A percentile compares a stretch with the other conserved stretches of the same genome.
Conservation (phyloP, 2,888 invertebrate genomes). For the Scaptodrosophila latifasciaeformis region DNA sequence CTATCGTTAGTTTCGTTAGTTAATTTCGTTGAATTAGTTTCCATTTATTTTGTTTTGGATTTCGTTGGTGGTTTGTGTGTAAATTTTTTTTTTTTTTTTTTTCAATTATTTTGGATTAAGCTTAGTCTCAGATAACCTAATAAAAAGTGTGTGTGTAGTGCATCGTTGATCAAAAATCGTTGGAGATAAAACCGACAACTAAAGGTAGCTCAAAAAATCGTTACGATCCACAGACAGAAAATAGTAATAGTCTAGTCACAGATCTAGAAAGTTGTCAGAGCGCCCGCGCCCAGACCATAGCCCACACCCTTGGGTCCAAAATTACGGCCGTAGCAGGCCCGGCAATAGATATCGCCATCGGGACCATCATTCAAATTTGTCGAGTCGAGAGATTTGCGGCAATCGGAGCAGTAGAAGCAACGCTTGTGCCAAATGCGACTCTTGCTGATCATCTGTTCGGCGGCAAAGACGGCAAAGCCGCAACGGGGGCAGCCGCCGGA, state of each 20-base stretch:
- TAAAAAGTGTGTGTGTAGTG: slow-evolving; percentile 44
- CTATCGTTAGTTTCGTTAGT: slow-evolving; percentile 5
- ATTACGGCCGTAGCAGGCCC: slow-evolving; percentile 90
- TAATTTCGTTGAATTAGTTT: neutral
- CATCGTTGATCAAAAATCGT: slow-evolving; percentile 66
- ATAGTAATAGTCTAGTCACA: slow-evolving; percentile 22
- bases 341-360: slow-evolving; percentile 94
- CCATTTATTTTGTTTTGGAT: neutral
- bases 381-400: slow-evolving; percentile 91
- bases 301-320: slow-evolving; percentile 93
- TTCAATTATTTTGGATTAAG: slow-evolving; percentile 33
- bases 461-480: slow-evolving; percentile 93
- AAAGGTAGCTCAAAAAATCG: slow-evolving; percentile 45
- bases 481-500: slow-evolving; percentile 90
- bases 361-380: slow-evolving; percentile 94
- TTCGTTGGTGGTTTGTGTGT: too few species aligned
- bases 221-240: slow-evolving; percentile 28
- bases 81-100: slow-evolving; percentile 12
- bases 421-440: slow-evolving; percentile 93
- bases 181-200: slow-evolving; percentile 62
- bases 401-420: slow-evolving; percentile 94
- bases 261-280: slow-evolving; percentile 91
- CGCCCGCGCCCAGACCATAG: slow-evolving; percentile 93
- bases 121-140: slow-evolving; percentile 68
- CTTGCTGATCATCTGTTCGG: slow-evolving; percentile 97